Evolutionary conservation across 2,888 invertebrate species (phyloP).

Genomic region (Agrochola circellaris): DNA sequence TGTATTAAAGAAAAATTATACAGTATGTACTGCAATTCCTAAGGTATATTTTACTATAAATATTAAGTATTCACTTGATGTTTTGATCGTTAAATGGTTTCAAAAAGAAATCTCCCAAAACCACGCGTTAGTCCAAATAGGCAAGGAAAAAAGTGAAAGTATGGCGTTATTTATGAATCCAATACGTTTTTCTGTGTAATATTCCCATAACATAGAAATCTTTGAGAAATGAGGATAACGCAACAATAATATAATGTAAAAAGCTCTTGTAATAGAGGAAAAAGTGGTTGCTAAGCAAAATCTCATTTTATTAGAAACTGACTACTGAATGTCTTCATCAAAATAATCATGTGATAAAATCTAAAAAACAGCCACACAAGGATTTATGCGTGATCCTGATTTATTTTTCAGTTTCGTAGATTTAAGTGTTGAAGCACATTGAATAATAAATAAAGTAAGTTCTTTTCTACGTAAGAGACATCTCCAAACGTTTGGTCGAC

Average conservation of each 20-base stretch:
- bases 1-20: too few relatives aligned
- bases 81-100: not conserved
- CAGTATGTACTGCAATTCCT: too few relatives aligned
- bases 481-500: too few relatives aligned
- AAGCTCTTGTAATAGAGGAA: not conserved
- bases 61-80: not conserved
- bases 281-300: constrained; percentile 32
- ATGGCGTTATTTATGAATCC: not conserved
- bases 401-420: not conserved
- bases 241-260: constrained; percentile 8
- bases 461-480: too few relatives aligned
- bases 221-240: constrained; percentile 13
- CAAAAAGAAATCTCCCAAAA: not conserved
- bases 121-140: not conserved
- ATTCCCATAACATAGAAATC: not conserved
- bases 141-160: not conserved
- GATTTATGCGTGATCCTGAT: not conserved
- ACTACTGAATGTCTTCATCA: not conserved
- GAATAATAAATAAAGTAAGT: too few relatives aligned
- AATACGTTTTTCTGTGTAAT: not conserved
- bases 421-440: too few relatives aligned
- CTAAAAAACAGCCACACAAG: not conserved
- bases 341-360: not conserved
- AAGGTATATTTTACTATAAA: too few relatives aligned
- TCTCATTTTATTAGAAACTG: constrained; percentile 25